Evolutionary conservation across 2,888 invertebrate genomes (phyloP), one percentile per base, ranked within the genome.

Genomic region (Chrysolina oricalcia): DNA sequence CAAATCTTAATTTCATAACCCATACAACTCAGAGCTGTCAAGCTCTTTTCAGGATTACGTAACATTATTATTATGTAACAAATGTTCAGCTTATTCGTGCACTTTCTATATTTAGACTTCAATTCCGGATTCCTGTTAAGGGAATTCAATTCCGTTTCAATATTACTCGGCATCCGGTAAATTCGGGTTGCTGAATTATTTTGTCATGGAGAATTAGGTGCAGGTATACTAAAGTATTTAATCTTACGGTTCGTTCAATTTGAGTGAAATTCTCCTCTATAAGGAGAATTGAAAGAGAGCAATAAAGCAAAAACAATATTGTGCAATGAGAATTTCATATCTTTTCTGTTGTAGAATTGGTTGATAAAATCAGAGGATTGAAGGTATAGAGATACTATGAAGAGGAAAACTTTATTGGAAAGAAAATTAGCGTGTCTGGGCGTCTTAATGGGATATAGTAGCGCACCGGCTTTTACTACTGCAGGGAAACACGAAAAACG

Each of bases 51-150:
- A 8, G n/a, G 59, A n/a, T 59, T 9, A 59, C 35, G 15, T n/a
- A 17, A 35, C n/a, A 59, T 59, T 15, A 27, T 59, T 35, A 59
- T 59, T 59, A 15, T 23, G n/a, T 59, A 59, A 59, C 59, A 35
- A 59, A 59, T 59, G 10, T 59, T 15, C 59, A 27, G 56, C 56
- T 56, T 23, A 56, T 59, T 59, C 59, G 5, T n/a, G 17, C 48
- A 35, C 11, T 59, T n/a, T 59, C 59, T 35, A 59, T 59, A 59
- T 59, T 59, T 59, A 59, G 59, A 35, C n/a, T 59, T n/a, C 59
- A 59, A 59, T 59, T 59, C 35, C 35, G n/a, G n/a, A 59, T 27
- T 59, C 59, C 27, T 59, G 23, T 59, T 59, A 27, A 27, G 35
- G 27, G n/a, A 59, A 59, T 59, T 59, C 23, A 59, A 59, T 59